A percentile compares a stretch with the other conserved stretches of the same genome.
These are phyloP conservation scores for Apotomis turbidana DNA, from an alignment of 2,888 invertebrate genomes.

Conservation along the genomic window DNA sequence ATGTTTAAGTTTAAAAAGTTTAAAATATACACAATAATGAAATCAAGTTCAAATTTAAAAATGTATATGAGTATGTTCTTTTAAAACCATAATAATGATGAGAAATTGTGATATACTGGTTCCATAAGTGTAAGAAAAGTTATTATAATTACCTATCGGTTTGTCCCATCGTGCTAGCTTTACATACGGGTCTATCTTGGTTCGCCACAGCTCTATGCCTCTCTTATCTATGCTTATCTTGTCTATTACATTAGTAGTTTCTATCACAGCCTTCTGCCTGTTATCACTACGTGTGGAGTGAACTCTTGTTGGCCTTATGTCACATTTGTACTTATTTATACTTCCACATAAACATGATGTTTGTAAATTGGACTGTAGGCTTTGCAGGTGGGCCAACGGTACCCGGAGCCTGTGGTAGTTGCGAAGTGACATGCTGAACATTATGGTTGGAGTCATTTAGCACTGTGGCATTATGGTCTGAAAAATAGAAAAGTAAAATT, in stretches of 20 bases:
- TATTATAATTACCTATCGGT: constrained; percentile 88
- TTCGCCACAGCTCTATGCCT: constrained; percentile 56
- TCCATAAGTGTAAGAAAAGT: too few species aligned
- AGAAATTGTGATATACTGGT: too few species aligned
- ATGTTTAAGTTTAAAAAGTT: too few species aligned
- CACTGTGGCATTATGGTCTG: constrained; percentile 12
- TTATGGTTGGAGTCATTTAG: background rate
- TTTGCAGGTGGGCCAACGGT: constrained; percentile 21
- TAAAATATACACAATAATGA: too few species aligned
- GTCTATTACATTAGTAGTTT: constrained; percentile 70
- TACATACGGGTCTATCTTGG: constrained; percentile 85
- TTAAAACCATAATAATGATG: too few species aligned
- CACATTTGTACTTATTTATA: constrained; percentile 47
- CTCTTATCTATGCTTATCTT: constrained; percentile 57
- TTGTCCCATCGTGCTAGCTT: constrained; percentile 93
- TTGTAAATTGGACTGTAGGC: constrained; percentile 24
- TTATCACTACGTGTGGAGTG: constrained; percentile 74
- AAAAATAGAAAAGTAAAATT: constrained; percentile 4
- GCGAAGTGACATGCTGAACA: constrained; percentile 19
- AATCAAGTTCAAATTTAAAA: too few species aligned
- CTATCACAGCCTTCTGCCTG: constrained; percentile 75
- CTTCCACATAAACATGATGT: constrained; percentile 50
- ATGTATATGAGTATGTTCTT: too few species aligned
- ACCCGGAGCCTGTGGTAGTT: constrained; percentile 20
- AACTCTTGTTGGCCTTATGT: constrained; percentile 51